Conservation (phyloP, 2,888 invertebrate genomes). For the Oeneis ivallda region DNA sequence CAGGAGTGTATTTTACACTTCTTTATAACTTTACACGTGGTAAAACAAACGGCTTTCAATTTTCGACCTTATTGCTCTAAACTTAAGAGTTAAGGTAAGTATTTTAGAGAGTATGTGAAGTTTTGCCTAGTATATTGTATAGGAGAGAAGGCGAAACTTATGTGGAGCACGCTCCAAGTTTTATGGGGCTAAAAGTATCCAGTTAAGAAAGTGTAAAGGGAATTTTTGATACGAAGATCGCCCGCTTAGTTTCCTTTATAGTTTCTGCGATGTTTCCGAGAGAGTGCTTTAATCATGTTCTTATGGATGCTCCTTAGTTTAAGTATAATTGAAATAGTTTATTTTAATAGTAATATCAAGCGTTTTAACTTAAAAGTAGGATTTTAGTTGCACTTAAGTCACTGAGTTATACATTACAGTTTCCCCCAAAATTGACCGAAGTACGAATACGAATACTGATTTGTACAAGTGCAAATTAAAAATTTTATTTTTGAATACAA, state of each 20-base stretch:
- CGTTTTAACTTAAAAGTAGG: no score
- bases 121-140: constrained; percentile 55
- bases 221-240: constrained; percentile 56
- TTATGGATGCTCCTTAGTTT: neutral
- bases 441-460: no score
- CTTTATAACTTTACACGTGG: constrained; percentile 13
- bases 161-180: constrained; percentile 77
- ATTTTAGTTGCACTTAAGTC: no score
- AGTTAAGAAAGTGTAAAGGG: constrained; percentile 68
- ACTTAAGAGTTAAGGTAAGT: constrained; percentile 13
- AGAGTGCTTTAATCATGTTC: constrained; percentile 14
- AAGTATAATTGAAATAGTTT: neutral
- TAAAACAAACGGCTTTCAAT: constrained; percentile 26
- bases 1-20: constrained; percentile 31
- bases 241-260: constrained; percentile 30
- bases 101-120: constrained; percentile 4
- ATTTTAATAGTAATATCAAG: neutral
- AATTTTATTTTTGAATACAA: no score
- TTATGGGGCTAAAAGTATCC: constrained; percentile 74
- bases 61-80: constrained; percentile 31
- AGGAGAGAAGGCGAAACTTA: constrained; percentile 71
- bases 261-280: constrained; percentile 9
- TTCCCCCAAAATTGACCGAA: no score
- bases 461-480: no score
- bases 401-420: no score